Percentiles rank a stretch among this genome's conserved stretches.
Conservation (phyloP, 1,140 invertebrate genomes). For the Episyrphus balteatus region DNA sequence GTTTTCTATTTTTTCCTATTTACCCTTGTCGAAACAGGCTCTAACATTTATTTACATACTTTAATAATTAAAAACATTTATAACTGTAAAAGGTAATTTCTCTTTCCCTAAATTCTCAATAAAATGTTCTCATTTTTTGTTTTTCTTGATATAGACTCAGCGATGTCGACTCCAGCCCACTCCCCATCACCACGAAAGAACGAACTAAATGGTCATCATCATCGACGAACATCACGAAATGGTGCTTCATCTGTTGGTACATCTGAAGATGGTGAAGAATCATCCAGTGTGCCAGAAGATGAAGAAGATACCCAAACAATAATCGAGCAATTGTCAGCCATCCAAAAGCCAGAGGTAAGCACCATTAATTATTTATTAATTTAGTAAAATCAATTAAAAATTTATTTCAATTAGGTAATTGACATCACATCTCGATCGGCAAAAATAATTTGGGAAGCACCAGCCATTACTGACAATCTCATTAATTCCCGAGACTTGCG, state of each 20-base stretch:
- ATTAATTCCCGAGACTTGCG: constrained; percentile 46
- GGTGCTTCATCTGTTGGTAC: constrained; percentile 51
- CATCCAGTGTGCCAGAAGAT: constrained; percentile 54
- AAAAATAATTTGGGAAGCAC: constrained; percentile 64
- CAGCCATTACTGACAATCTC: constrained; percentile 45
- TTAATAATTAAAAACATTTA: too few relatives aligned
- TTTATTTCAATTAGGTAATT: constrained; percentile 46
- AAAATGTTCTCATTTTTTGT: too few relatives aligned
- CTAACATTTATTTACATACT: too few relatives aligned
- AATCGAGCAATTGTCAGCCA: constrained; percentile 57
- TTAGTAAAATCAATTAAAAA: neutral
- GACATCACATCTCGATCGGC: constrained; percentile 67
- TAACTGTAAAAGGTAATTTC: too few relatives aligned
- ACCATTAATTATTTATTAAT: neutral
- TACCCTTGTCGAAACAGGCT: too few relatives aligned
- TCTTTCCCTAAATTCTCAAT: too few relatives aligned
- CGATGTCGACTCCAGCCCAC: constrained; percentile 25
- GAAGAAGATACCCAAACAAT: constrained; percentile 53
- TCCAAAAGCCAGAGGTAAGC: constrained; percentile 58
- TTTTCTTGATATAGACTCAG: constrained; percentile 10
- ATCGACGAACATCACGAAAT: constrained; percentile 24
- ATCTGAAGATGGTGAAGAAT: constrained; percentile 58
- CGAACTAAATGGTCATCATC: constrained; percentile 24
- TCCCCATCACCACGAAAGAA: constrained; percentile 28
- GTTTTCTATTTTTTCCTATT: too few relatives aligned